Base-by-base conservation (phyloP, 2,888 invertebrate species). In the Unio delphinus region DNA sequence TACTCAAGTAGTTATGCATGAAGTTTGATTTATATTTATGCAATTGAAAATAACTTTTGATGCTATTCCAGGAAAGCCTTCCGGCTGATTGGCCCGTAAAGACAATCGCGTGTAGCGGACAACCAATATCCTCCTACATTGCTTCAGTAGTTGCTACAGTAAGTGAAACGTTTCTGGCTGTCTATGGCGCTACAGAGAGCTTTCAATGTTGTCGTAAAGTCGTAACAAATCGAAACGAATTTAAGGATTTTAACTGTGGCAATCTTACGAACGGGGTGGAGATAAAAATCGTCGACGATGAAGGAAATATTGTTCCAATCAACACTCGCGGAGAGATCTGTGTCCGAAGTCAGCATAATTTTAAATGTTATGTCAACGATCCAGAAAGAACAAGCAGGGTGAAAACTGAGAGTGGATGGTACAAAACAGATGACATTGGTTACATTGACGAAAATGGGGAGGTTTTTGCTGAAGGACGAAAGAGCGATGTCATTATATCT, bases 371-470 rank as follows among this genome's bases (percentile, higher is more conserved):
- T 56, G 57, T 59, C 18, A 75, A 75, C 64, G 75, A 70, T 59
- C 65, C 66, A 20, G 68, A 68, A 56, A 68, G 68, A 64, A 70
- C 70, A 4, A 57, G 60, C 6, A 11, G 26, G 5, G 68, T 55
- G 1, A 59, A 34, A 20, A 67, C 70, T 7, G 17, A 55, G 18
- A 70, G 68, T 28, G 72, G 75, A 3, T 75, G 75, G 75, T 75
- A 65, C 61, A 65, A 66, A 60, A 70, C 75, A 1, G 75, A 70
- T 57, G 75, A 75, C 45, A 60, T 72, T 8, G 75, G 75, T 17
- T 55, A 63, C 55, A 65, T 75, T 23, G 70, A 28, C 17, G 61
- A 67, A 70, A 45, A 65, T 11, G 70, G 67, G 15, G 30, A 54
- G 20, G 59, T 75, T 18, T 64, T 70, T 62, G 72, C 72, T 55